Evolutionary conservation across 2,797 vertebrate species (phyloP), one percentile per base, ranked within the genome.

Genomic region (Siniperca obscura): DNA sequence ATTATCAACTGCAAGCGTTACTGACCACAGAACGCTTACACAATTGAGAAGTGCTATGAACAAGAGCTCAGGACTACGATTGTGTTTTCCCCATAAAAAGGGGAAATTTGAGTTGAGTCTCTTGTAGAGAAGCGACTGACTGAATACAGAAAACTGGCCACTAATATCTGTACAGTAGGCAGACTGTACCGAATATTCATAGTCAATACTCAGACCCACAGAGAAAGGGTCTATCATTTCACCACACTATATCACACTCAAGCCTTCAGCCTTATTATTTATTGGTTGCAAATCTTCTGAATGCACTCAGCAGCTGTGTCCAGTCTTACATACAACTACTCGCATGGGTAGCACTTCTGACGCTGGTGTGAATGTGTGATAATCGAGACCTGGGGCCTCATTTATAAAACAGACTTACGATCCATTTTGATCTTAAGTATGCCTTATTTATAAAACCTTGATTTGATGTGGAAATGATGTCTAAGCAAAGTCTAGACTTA

Each of bases 181-280:
- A 53, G 74, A 71, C 70, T 53, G 53, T 57, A 62, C 62, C 56
- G 8, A 75, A 81, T 81, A 83, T 70, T 75, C 30, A 57, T 55
- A 12, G 53, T 80, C 40, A 25, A 27, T 68, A 62, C 17, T 72
- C 46, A 69, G 19, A 71, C 21, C 46, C 22, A 72, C 57, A 42
- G 34, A 68, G 56, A 9, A 40, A 76, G 21, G 12, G 17, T 52
- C 14, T 53, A 65, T 67, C 19, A 67, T 42, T 34, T 55, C 44
- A 30, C n/a, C 30, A 17, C 52, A 60, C 62, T 50, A 9, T 30
- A 44, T 30, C 34, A 46, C 46, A 70, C 27, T 62, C 46, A 50
- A 36, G 55, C 40, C 40, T 53, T 68, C 62, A 76, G 38, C 22
- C 56, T 68, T 3, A 19, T 59, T 30, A 74, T 74, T 11, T 72